Evolutionary conservation across 2,113 vertebrate species (phyloP).

Genomic region (mouse (Mus musculus)): GRCm39 chr14:9476001-9476500

Average conservation of each 20-base stretch:
- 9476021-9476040: not conserved
- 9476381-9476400: conserved; percentile 8
- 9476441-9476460: not conserved
- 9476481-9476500: not conserved
- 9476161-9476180: conserved; percentile 52
- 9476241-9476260: not conserved
- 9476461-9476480: conserved; percentile 27
- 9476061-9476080: not conserved
- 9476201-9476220: not conserved
- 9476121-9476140: not conserved
- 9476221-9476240: conserved; percentile 23
- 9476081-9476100: not conserved
- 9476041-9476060: not conserved
- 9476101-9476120: not conserved
- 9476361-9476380: conserved; percentile 57
- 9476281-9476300: conserved; percentile 60
- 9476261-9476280: not conserved
- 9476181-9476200: not conserved
- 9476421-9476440: conserved; percentile 53
- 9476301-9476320: conserved; percentile 10
- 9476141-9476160: conserved; percentile 19
- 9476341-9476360: conserved; percentile 58
- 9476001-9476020: not conserved
- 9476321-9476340: conserved; percentile 49
- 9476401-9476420: conserved; percentile 50